These are phyloP conservation scores for Ormyrus labotus DNA, from an alignment of 2,888 invertebrate species.

Conservation along the genomic window DNA sequence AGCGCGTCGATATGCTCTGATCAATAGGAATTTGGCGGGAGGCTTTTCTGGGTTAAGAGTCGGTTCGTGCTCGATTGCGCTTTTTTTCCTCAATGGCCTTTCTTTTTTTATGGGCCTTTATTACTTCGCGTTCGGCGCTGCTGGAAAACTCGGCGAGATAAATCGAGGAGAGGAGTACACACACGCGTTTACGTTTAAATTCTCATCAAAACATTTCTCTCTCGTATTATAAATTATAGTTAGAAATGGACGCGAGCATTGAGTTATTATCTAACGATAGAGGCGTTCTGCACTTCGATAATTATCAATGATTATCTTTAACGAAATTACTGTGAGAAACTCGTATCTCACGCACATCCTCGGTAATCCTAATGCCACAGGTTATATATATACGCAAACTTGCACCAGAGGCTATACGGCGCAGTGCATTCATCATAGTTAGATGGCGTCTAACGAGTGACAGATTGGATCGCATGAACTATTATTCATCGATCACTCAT, in stretches of 20 bases:
- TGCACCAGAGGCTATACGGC: background rate
- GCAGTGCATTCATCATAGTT: constrained; percentile 64
- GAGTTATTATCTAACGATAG: no score
- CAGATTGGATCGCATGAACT: constrained; percentile 64
- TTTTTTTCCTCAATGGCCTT: no score
- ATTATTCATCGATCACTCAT: constrained; percentile 65
- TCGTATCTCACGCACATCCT: background rate
- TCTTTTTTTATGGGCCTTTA: no score
- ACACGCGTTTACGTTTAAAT: background rate
- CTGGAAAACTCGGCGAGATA: no score
- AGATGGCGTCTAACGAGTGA: constrained; percentile 63
- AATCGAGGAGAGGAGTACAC: no score
- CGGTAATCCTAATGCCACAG: constrained; percentile 17
- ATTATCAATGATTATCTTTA: constrained; percentile 1
- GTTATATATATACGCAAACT: background rate
- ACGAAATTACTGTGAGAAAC: background rate
- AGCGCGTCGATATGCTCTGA: background rate
- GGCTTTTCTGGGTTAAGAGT: background rate
- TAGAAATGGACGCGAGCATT: background rate
- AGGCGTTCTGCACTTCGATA: background rate
- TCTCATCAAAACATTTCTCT: background rate
- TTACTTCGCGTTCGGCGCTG: no score
- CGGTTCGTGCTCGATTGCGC: background rate
- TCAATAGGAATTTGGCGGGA: background rate
- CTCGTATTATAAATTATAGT: no score